phyloP scores from a whole-genome alignment of 1,140 invertebrate species.

The Drosophila tani region DNA sequence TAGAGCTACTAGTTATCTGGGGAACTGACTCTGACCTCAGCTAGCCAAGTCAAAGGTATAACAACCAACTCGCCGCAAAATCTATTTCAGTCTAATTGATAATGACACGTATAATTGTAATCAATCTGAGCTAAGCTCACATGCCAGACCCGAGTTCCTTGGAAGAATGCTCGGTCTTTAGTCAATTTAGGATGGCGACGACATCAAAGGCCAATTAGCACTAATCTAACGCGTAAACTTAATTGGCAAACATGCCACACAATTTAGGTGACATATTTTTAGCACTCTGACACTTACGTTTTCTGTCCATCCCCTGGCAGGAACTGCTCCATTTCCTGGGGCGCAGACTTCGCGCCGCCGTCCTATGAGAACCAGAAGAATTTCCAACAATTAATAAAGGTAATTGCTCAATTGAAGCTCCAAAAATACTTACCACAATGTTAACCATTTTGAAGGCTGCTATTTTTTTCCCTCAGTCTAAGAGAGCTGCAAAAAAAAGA shows the following conservation, averaged over 20 bases:
- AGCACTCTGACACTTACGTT: conserved; percentile 68
- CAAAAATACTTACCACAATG: conserved; percentile 67
- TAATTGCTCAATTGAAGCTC: conserved; percentile 21
- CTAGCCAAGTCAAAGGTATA: neutral
- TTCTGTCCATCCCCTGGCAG: conserved; percentile 86
- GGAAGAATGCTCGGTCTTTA: conserved; percentile 3
- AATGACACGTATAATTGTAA: conserved; percentile 19
- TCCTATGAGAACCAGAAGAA: conserved; percentile 50
- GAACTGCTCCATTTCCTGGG: conserved; percentile 88
- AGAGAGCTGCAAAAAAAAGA: conserved; percentile 33
- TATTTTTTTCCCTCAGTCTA: conserved; percentile 37
- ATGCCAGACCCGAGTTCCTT: neutral
- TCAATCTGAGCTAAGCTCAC: conserved; percentile 25
- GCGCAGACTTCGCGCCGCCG: conserved; percentile 70
- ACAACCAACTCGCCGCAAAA: neutral
- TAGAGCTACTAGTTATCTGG: conserved; percentile 17
- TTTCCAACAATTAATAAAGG: conserved; percentile 40
- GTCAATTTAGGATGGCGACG: conserved; percentile 43
- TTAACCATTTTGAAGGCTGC: conserved; percentile 76
- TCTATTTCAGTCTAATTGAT: conserved; percentile 6
- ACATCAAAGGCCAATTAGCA: conserved; percentile 62
- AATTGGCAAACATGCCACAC: conserved; percentile 60
- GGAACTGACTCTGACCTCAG: neutral
- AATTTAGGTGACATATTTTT: conserved; percentile 50
- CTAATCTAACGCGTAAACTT: conserved; percentile 52